Conservation (phyloP, 1,140 invertebrate genomes). For the Drosophila asahinai region DNA sequence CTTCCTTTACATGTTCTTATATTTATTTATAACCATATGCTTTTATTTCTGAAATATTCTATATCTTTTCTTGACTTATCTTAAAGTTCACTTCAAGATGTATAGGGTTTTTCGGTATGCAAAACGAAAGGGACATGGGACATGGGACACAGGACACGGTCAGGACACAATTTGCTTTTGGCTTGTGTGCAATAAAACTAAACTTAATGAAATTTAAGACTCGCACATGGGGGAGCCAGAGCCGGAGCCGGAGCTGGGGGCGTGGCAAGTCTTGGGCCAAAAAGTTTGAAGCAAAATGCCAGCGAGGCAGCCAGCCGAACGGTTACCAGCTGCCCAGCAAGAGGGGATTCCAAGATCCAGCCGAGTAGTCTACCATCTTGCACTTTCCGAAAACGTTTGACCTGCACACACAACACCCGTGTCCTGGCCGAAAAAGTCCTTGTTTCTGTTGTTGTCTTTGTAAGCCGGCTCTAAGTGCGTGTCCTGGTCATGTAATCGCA, state of each 20-base stretch:
- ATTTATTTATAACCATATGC: constrained; percentile 8
- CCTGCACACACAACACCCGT: constrained; percentile 44
- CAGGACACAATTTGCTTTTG: constrained; percentile 51
- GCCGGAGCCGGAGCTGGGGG: constrained; percentile 4
- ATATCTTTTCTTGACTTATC: not conserved
- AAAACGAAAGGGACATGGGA: constrained; percentile 31
- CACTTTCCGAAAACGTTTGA: constrained; percentile 57
- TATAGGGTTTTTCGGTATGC: constrained; percentile 8
- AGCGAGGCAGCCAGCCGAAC: constrained; percentile 48
- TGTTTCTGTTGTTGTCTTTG: constrained; percentile 40
- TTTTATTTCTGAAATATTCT: not conserved
- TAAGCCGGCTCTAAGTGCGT: constrained; percentile 75
- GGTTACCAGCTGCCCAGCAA: constrained; percentile 24
- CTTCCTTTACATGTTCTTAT: too few species aligned
- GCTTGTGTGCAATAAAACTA: constrained; percentile 70
- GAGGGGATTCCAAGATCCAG: constrained; percentile 7
- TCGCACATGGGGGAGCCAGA: constrained; percentile 12
- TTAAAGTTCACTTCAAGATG: constrained; percentile 37
- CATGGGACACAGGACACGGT: constrained; percentile 1
- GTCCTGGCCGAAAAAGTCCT: constrained; percentile 26
- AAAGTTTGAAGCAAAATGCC: constrained; percentile 65
- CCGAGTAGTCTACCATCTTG: constrained; percentile 12
- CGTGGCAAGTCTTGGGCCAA: constrained; percentile 31
- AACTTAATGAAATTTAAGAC: constrained; percentile 80
- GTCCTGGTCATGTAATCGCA: constrained; percentile 82